Base-by-base conservation (phyloP, 2,797 vertebrate genomes). In the Sphenopsis melanotis region DNA sequence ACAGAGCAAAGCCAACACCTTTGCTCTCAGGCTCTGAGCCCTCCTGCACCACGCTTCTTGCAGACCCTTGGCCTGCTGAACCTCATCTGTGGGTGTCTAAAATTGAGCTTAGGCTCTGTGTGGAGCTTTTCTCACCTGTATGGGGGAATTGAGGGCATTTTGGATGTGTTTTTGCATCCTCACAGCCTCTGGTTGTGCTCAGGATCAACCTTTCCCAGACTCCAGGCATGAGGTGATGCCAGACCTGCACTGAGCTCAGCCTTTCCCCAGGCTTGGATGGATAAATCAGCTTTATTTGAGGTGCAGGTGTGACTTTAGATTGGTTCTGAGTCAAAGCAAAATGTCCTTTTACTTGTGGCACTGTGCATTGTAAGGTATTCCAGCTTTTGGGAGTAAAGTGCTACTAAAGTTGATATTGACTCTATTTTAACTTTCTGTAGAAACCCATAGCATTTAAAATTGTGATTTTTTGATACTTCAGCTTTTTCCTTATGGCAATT, bases 371-470 rank as follows among this genome's bases (percentile, higher is more conserved):
- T 22, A 49, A 57, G 9, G 3, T 53, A 7, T 65, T 57, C 36
- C 61, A 87, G 41, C 27, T 70, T 61, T 80, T 34, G 30, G 14
- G 46, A 77, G 6, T 68, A 7, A 84, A 80, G 50, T 66, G 41
- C 30, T 23, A 34, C 17, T 49, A 3, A 74, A 37, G 20, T 52
- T 53, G 46, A 39, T 53, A 44, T 2, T 71, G 49, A 39, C 52
- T 83, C 13, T 87, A 5, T 92, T 92, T 93, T 61, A 78, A 36
- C 12, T 26, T 86, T 32, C 26, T 68, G 15, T 44, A 83, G 44
- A 80, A 84, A 89, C 8, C 4, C 4, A 10, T 22, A 71, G 46
- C 1, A 1, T 93, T 89, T 80, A 57, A 71, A 87, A 61, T 14
- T 22, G 32, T 47, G 1, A 14, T 23, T 87, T 30, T 30, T 87